phyloP scores from a whole-genome alignment of 2,797 vertebrate genomes.

The Furcifer pardalis region DNA sequence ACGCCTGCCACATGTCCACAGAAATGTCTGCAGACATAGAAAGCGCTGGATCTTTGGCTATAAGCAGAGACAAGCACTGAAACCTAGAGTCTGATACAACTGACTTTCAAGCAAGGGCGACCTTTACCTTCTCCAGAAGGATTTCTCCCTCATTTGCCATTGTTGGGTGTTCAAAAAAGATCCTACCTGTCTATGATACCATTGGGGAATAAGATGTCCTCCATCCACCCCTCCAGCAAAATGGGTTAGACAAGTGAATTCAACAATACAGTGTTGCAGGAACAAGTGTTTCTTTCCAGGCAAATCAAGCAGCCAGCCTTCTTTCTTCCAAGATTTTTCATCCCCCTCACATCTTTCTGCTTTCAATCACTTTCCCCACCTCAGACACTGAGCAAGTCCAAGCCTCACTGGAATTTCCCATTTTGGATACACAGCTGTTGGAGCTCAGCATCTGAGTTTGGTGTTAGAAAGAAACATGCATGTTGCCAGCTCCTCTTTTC shows the following conservation, averaged over 20 bases:
- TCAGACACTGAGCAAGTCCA: not conserved
- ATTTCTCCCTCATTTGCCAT: constrained; percentile 30
- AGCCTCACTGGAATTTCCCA: not conserved
- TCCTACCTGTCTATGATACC: not conserved
- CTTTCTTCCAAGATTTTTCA: not conserved
- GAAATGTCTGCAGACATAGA: too few species aligned
- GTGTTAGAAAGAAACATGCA: not conserved
- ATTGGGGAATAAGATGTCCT: constrained; percentile 38
- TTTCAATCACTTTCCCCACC: not conserved
- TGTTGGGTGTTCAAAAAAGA: constrained; percentile 42
- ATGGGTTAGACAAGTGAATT: not conserved
- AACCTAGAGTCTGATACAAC: too few species aligned
- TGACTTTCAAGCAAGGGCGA: too few species aligned
- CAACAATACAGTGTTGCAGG: not conserved
- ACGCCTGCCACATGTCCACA: too few species aligned
- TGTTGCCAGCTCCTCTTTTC: not conserved
- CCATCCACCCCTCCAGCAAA: constrained; percentile 23
- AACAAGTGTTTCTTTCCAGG: not conserved
- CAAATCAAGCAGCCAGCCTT: not conserved
- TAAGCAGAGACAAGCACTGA: too few species aligned
- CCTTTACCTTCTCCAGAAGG: too few species aligned
- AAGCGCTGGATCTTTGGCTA: too few species aligned
- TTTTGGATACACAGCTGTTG: not conserved
- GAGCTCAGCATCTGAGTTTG: not conserved
- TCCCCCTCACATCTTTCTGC: not conserved